Percentiles rank a stretch among this genome's conserved stretches.
Conservation (phyloP, 2,113 vertebrate genomes). For the Pitta sordida region DNA sequence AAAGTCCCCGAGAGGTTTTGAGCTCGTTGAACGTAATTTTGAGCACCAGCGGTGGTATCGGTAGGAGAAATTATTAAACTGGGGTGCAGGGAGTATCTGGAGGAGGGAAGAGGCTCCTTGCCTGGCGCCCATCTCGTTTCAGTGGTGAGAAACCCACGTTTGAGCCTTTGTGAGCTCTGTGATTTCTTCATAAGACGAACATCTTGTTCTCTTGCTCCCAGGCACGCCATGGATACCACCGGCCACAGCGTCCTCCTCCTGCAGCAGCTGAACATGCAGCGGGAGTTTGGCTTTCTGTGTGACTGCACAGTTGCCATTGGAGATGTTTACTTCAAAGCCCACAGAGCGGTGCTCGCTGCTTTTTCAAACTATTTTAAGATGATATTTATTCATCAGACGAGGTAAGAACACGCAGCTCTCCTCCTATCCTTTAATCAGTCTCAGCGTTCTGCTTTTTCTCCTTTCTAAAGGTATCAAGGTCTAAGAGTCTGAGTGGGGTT, state of each 20-base stretch:
- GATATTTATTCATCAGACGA: constrained; percentile 99
- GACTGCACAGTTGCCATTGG: constrained; percentile 97
- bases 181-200: not conserved
- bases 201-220: constrained; percentile 18
- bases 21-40: not conserved
- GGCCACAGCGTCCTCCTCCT: constrained; percentile 92
- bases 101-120: not conserved
- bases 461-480: not conserved
- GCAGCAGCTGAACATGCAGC: constrained; percentile 95
- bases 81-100: not conserved
- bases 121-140: not conserved
- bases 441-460: not conserved
- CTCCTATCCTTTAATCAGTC: not conserved
- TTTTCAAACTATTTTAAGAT: constrained; percentile 99
- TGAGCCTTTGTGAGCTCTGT: not conserved
- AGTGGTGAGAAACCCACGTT: not conserved
- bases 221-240: constrained; percentile 83
- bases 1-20: not conserved
- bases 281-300: constrained; percentile 97
- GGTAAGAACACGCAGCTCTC: constrained; percentile 70
- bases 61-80: no score
- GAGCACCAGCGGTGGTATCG: not conserved
- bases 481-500: not conserved
- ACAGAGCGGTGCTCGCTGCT: constrained; percentile 92
- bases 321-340: constrained; percentile 98